A percentile compares a stretch with the other conserved stretches of the same genome.
Evolutionary conservation across 1,140 invertebrate genomes (phyloP).

Genomic region (Pseudomyrmex pallidus): DNA sequence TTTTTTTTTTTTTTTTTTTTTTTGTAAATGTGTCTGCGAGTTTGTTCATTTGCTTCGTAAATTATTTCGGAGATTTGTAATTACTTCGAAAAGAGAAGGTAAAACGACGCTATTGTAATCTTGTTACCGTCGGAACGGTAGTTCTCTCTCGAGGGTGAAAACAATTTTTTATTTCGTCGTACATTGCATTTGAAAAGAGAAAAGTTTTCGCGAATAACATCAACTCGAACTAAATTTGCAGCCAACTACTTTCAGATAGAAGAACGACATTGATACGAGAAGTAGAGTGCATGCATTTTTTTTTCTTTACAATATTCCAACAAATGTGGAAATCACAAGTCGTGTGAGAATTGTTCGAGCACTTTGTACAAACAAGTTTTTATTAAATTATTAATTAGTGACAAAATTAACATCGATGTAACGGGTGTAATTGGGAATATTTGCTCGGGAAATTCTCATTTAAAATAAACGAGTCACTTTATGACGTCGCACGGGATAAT

Average conservation of each 20-base stretch:
- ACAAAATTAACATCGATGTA: no score
- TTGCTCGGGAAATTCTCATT: not conserved
- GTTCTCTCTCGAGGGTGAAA: constrained; percentile 34
- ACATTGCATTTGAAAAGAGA: constrained; percentile 5
- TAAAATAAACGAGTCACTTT: not conserved
- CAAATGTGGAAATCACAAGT: constrained; percentile 45
- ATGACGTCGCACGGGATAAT: not conserved
- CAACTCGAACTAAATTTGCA: not conserved
- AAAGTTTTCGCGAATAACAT: constrained; percentile 10
- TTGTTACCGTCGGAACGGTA: not conserved
- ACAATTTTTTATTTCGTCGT: constrained; percentile 6
- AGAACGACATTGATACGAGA: constrained; percentile 38
- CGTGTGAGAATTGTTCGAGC: not conserved
- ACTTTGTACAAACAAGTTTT: not conserved
- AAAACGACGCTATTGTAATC: not conserved
- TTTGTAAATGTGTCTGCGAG: not conserved
- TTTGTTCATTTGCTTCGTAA: not conserved
- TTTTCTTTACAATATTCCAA: constrained; percentile 3
- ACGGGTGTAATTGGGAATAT: no score
- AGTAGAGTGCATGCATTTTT: constrained; percentile 42
- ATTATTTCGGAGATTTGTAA: constrained; percentile 5
- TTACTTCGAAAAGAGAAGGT: not conserved
- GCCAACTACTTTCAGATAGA: constrained; percentile 3
- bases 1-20: not conserved
- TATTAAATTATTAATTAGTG: no score